Conservation (phyloP, 2,888 invertebrate species). For the Drosophila kanekoi region DNA sequence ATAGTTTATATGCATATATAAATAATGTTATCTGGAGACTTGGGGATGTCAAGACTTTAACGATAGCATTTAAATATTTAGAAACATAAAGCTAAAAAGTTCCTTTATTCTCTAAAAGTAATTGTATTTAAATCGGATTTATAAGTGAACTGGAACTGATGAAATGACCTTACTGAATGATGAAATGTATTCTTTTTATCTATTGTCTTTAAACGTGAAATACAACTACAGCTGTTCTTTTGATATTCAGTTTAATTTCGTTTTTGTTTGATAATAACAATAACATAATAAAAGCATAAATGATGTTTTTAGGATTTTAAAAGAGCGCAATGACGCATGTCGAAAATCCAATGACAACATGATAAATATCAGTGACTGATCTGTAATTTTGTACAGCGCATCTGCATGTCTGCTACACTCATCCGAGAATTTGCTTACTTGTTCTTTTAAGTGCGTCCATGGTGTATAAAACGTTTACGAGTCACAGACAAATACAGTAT, state of each 20-base stretch:
- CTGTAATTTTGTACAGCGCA: too few species aligned
- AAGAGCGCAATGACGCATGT: too few species aligned
- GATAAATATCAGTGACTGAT: too few species aligned
- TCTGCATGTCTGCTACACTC: neutral
- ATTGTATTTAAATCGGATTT: neutral
- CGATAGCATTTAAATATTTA: too few species aligned
- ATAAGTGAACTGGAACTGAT: neutral
- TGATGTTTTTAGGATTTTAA: too few species aligned
- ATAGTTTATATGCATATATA: neutral
- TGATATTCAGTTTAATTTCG: neutral
- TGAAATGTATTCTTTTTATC: neutral
- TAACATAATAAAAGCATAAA: neutral
- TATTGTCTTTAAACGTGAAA: neutral
- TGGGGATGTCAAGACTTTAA: too few species aligned
- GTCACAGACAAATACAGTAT: conserved; percentile 42
- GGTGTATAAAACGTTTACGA: conserved; percentile 31
- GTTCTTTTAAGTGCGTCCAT: neutral
- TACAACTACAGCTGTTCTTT: neutral
- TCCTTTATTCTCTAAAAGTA: too few species aligned
- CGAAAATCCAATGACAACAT: too few species aligned
- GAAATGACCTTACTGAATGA: neutral
- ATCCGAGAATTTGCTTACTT: conserved; percentile 18
- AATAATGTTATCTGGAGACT: too few species aligned
- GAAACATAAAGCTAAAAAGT: too few species aligned
- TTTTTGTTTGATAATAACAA: neutral